Conservation (phyloP, 1,140 invertebrate genomes). For the Cotesia glomerata region DNA sequence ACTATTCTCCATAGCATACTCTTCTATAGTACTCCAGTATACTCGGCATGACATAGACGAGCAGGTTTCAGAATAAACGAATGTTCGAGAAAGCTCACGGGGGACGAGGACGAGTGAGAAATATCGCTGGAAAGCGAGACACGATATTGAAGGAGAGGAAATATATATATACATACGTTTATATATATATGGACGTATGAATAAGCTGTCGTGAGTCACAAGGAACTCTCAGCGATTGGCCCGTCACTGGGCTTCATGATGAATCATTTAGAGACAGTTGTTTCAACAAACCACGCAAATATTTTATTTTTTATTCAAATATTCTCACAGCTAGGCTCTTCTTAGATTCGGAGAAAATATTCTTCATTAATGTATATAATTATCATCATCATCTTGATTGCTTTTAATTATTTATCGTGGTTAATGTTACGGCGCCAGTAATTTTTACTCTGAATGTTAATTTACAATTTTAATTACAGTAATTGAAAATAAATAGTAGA, state of each 20-base stretch:
- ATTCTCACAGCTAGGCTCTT: no score
- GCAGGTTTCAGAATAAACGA: not conserved
- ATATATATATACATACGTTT: not conserved
- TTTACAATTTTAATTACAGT: no score
- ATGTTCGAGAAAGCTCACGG: conserved; percentile 6
- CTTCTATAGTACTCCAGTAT: not conserved
- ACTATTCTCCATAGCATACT: not conserved
- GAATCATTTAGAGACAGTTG: conserved; percentile 5
- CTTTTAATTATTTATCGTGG: no score
- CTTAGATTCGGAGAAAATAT: no score
- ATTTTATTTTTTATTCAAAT: not conserved
- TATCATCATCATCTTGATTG: no score
- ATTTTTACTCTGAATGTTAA: no score
- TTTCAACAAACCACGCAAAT: conserved; percentile 6
- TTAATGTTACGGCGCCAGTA: no score
- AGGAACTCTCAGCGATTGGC: not conserved
- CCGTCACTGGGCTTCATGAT: not conserved
- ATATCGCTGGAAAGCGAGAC: not conserved
- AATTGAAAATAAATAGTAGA: no score
- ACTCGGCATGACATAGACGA: no score
- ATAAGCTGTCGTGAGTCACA: conserved; percentile 1
- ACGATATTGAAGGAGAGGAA: not conserved
- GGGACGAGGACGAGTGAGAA: not conserved
- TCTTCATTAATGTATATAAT: no score
- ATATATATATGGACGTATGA: not conserved